phyloP scores from a whole-genome alignment of 2,888 invertebrate species.

The Ommatoiulus sabulosus region DNA sequence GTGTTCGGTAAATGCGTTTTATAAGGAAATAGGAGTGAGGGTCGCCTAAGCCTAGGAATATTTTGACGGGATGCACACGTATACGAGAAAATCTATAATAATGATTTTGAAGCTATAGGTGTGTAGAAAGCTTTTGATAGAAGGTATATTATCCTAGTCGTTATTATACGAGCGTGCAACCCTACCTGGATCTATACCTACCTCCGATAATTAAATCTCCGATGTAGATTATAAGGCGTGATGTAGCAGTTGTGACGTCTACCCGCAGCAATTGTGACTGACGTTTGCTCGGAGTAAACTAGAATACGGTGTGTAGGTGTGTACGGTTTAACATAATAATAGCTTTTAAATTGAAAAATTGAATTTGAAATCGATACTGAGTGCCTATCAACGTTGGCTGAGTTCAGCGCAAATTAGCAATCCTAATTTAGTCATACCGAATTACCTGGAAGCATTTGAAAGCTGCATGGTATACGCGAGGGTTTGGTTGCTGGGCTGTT shows the following conservation, averaged over 20 bases:
- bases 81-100: conserved; percentile 34
- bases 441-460: too few relatives aligned
- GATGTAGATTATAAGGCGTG: neutral
- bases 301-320: neutral
- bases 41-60: conserved; percentile 10
- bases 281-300: neutral
- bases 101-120: conserved; percentile 26
- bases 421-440: too few relatives aligned
- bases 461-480: too few relatives aligned
- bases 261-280: neutral
- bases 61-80: neutral
- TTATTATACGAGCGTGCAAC: neutral
- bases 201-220: conserved; percentile 24
- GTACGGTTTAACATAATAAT: conserved; percentile 9
- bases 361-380: neutral
- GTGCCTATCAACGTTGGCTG: conserved; percentile 14
- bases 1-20: conserved; percentile 27
- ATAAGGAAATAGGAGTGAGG: conserved; percentile 14
- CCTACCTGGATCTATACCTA: neutral
- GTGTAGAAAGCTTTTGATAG: conserved; percentile 8
- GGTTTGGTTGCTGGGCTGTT: too few relatives aligned
- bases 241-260: neutral
- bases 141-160: conserved; percentile 13
- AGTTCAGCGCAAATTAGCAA: too few relatives aligned
- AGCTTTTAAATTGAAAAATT: neutral